Evolutionary conservation across 1,140 invertebrate genomes (phyloP).

Genomic region (Oncopeltus fasciatus): DNA sequence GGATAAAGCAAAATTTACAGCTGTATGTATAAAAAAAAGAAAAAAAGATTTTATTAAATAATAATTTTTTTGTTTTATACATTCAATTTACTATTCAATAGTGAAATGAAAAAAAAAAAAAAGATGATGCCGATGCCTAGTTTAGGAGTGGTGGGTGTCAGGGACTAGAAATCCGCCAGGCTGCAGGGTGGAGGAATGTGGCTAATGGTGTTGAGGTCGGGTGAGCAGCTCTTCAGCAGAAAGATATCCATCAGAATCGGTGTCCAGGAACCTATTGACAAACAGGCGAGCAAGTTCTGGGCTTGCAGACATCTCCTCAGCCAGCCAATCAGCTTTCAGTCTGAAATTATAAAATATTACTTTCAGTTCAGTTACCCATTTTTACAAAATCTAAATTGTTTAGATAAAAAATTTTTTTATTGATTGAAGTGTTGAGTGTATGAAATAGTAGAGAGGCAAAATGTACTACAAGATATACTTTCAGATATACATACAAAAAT

Average conservation of each 20-base stretch:
- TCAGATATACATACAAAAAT: too few relatives aligned
- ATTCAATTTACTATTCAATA: too few relatives aligned
- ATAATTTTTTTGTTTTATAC: too few relatives aligned
- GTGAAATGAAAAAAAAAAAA: too few relatives aligned
- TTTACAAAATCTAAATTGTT: neutral
- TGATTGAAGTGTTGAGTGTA: neutral
- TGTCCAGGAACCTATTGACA: conserved; percentile 40
- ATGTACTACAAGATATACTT: too few relatives aligned
- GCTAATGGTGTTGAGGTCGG: neutral
- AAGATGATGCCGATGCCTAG: too few relatives aligned
- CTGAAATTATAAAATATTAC: conserved; percentile 28
- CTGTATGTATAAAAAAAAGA: too few relatives aligned
- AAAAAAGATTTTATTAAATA: too few relatives aligned
- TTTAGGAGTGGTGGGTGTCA: too few relatives aligned
- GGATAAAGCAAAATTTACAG: too few relatives aligned
- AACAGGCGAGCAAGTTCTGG: conserved; percentile 38
- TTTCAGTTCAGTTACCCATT: too few relatives aligned
- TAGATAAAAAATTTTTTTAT: neutral
- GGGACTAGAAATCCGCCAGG: neutral
- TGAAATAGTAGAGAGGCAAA: neutral
- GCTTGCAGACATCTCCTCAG: conserved; percentile 39
- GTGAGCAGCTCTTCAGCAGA: conserved; percentile 22
- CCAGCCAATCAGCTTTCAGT: conserved; percentile 39
- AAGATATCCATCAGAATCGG: conserved; percentile 36
- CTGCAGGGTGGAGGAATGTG: neutral